Percentiles rank a stretch among this genome's conserved stretches.
These are phyloP conservation scores for Phasia obesa DNA, from an alignment of 2,888 invertebrate genomes.

Conservation along the genomic window DNA sequence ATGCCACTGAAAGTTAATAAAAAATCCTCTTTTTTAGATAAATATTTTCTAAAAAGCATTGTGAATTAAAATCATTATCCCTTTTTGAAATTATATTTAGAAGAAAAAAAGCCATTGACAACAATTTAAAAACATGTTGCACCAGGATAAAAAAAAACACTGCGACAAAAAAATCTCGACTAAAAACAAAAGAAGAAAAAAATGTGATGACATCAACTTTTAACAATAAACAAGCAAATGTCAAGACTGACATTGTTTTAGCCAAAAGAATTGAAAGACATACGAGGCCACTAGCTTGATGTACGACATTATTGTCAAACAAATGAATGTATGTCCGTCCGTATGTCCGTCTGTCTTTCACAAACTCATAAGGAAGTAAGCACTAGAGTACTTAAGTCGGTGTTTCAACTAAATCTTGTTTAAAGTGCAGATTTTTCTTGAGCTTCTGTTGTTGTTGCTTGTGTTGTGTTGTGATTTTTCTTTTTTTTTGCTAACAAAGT, in stretches of 20 bases:
- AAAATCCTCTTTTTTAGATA: too few species aligned
- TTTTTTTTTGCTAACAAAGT: slow-evolving; percentile 46
- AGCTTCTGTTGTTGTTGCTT: slow-evolving; percentile 45
- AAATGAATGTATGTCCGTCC: slow-evolving; percentile 60
- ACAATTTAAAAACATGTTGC: slow-evolving; percentile 18
- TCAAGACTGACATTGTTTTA: slow-evolving; percentile 72
- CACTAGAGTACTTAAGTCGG: slow-evolving; percentile 42
- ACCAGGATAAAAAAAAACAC: background rate
- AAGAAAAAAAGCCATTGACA: background rate
- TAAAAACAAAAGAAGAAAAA: slow-evolving; percentile 24
- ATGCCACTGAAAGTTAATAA: too few species aligned
- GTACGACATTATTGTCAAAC: slow-evolving; percentile 73
- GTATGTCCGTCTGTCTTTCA: slow-evolving; percentile 9
- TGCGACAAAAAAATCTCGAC: background rate
- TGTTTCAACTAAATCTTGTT: slow-evolving; percentile 51
- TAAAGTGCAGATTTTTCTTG: slow-evolving; percentile 56
- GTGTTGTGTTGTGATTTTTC: slow-evolving; percentile 22
- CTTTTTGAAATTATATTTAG: too few species aligned
- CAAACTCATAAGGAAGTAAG: slow-evolving; percentile 16
- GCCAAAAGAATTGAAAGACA: slow-evolving; percentile 63
- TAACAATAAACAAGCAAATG: slow-evolving; percentile 72
- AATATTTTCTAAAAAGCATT: too few species aligned
- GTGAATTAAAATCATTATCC: slow-evolving; percentile 13
- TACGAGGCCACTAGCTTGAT: slow-evolving; percentile 73
- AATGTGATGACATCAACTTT: slow-evolving; percentile 67